Conservation (phyloP, 2,113 vertebrate species). For the Motacilla tschutschensis region DNA sequence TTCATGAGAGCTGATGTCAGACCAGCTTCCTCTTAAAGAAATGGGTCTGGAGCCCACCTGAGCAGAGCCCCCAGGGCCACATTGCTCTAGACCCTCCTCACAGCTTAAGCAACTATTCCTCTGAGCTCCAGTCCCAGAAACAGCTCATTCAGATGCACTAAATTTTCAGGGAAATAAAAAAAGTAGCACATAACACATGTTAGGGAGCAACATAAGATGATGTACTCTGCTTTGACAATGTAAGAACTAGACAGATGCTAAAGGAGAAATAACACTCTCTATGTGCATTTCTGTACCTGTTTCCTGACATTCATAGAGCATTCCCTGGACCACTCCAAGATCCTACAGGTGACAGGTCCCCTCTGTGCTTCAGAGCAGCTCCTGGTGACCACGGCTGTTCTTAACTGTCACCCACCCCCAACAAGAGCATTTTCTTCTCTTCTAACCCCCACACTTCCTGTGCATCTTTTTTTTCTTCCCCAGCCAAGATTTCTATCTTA, state of each 20-base stretch:
- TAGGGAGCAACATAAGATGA: not conserved
- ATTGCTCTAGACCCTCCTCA: too few species aligned
- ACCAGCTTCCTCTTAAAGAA: not conserved
- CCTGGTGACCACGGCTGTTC: not conserved
- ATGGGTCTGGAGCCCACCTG: not conserved
- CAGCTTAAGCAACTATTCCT: not conserved
- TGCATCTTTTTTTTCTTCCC: conserved; percentile 10
- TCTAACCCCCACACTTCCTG: conserved; percentile 60
- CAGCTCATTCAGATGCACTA: rapidly evolving
- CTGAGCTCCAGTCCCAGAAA: not conserved
- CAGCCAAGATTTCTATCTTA: not conserved
- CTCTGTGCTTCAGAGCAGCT: not conserved
- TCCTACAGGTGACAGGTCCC: not conserved
- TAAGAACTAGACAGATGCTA: not conserved
- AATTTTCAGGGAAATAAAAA: not conserved
- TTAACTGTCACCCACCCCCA: not conserved
- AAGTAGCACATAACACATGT: not conserved
- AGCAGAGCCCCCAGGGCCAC: not conserved
- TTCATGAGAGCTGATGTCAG: not conserved
- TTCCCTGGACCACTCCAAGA: not conserved
- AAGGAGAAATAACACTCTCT: not conserved
- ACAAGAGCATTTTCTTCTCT: not conserved
- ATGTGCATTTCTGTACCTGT: not conserved
- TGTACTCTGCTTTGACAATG: not conserved
- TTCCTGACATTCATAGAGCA: rapidly evolving